These are phyloP conservation scores for Calameuta pallipes DNA, from an alignment of 2,888 invertebrate species.

Conservation along the genomic window DNA sequence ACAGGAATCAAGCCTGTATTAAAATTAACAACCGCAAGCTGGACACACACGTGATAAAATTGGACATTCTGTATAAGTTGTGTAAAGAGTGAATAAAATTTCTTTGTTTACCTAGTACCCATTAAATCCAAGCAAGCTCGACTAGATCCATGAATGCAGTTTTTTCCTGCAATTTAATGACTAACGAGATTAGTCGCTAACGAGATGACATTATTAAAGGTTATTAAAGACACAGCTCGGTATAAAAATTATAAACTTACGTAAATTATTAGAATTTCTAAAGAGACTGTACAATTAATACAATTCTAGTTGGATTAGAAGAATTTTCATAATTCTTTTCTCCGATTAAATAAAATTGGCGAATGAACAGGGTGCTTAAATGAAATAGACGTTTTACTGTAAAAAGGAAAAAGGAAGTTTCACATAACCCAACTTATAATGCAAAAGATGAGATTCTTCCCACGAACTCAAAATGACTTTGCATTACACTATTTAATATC, in stretches of 20 bases:
- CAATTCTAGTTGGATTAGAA: background rate
- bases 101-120: background rate
- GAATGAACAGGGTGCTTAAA: background rate
- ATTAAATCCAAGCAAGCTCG: background rate
- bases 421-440: background rate
- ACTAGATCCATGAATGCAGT: background rate
- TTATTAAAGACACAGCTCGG: background rate
- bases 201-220: background rate
- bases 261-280: background rate
- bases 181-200: background rate
- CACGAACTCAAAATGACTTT: background rate
- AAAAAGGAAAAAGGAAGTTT: background rate
- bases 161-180: background rate
- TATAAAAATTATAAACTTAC: background rate
- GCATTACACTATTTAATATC: background rate
- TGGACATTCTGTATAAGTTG: background rate
- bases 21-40: background rate
- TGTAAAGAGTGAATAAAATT: background rate
- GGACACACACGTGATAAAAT: background rate
- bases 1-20: background rate
- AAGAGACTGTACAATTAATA: background rate
- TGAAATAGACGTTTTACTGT: background rate
- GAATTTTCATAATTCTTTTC: background rate
- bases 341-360: background rate
- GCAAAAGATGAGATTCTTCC: background rate